Base-by-base conservation (phyloP, 2,113 vertebrate species). In the Thryonomys swinderianus region DNA sequence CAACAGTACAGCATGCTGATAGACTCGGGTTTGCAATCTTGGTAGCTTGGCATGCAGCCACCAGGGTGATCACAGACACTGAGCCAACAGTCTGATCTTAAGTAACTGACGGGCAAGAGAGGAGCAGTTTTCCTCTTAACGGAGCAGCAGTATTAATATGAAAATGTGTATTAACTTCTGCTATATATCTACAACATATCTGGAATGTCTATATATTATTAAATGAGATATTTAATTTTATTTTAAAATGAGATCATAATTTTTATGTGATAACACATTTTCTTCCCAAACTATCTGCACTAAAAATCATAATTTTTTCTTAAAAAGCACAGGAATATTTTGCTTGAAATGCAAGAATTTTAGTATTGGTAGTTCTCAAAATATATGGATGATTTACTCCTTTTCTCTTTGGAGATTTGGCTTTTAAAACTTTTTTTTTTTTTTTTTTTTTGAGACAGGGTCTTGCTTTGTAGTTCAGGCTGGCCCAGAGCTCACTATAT, bases 31-130 rank as follows among this genome's bases (percentile, higher is more conserved):
- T 97, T 62, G 45, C 45, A 85, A 89, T 97, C 98, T 98, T 98
- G 97, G 90, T 98, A 66, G 95, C 97, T 96, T 99, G 98, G 98
- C 97, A 53, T 0, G 1, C 51, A 89, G 98, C 98, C 98, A 97
- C 92, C 90, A 21, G 97, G 48, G 89, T 84, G 92, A 97, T 97
- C 34, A 27, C 42, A 87, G 17, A 59, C 4, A 12, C 95, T 73
- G 85, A 96, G 94, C 96, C 96, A 98, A 96, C 73, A 66, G 51
- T 95, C 92, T 64, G 53, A 96, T 88, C 62, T 94, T 79, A 79
- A 96, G 97, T 96, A 97, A 97, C 90, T 86, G 67, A 97, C 93
- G 88, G 40, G 91, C 92, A 94, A 53, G 40, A 45, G 96, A 96
- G 40, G 57, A 40, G 87, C 48, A 55, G 88, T 92, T 96, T 96